Evolutionary conservation across 2,888 invertebrate genomes (phyloP), one percentile per base, ranked within the genome.

Genomic region (Papilio elwesi): DNA sequence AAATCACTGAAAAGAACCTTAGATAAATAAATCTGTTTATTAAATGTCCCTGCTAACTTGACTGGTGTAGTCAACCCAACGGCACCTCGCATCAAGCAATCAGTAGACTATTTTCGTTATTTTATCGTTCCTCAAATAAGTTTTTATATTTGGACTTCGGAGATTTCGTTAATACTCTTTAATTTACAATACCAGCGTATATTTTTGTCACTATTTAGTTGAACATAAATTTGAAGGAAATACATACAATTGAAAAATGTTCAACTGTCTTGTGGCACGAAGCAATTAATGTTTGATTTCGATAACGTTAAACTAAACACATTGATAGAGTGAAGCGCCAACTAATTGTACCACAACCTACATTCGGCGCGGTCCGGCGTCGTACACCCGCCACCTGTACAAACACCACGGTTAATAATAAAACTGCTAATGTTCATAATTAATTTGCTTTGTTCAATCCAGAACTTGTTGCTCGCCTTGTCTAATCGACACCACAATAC

Each of bases 361-460:
- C 65, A 70, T 57, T 57, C 16, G 48, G 47, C n/a, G 36, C 52
- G 55, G 26, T 53, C 48, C 51, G 59, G 26, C 26, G 59, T 16
- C 38, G 47, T 49, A n/a, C 52, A 36, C 16, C 53, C 10, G n/a
- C 63, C 62, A 78, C 69, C 78, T 78, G 77, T 74, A 65, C 74
- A 78, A 78, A 78, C 71, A 76, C 16, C 55, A 64, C 68, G 67
- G 74, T 73, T 66, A 53, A 73, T 75, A 77, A 75, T 78, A 76
- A 75, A 74, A 74, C 71, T 68, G 72, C 69, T 73, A 71, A 76
- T 76, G 74, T 76, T 70, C 71, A 71, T 74, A 77, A 74, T 77
- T 75, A 75, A 73, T 77, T 78, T 78, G 74, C 73, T 75, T 72
- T 69, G 64, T 53, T 65, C 73, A 76, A 73, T 75, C 15, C 71